Conservation (phyloP, 2,888 invertebrate species). For the Amphipoea lucens region DNA sequence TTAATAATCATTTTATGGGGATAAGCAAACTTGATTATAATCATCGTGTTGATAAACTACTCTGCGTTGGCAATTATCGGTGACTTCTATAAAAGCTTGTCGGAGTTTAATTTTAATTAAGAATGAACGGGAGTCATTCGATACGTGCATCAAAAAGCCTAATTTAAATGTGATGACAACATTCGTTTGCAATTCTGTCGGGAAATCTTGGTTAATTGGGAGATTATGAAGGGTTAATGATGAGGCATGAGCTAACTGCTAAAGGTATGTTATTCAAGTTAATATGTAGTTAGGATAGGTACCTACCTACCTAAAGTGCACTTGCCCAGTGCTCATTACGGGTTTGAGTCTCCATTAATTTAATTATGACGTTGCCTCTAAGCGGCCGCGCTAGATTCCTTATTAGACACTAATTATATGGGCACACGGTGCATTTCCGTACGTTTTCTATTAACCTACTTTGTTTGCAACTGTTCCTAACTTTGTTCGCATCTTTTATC, state of each 20-base stretch:
- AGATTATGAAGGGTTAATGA: slow-evolving; percentile 45
- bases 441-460: slow-evolving; percentile 38
- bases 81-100: slow-evolving; percentile 22
- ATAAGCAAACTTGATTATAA: slow-evolving; percentile 64
- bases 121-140: slow-evolving; percentile 35
- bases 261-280: slow-evolving; percentile 29
- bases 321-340: slow-evolving; percentile 58
- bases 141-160: slow-evolving; percentile 17
- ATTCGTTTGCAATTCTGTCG: slow-evolving; percentile 32
- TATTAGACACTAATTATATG: slow-evolving; percentile 62
- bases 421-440: slow-evolving; percentile 54
- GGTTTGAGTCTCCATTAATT: slow-evolving; percentile 58
- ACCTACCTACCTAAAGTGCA: slow-evolving; percentile 5
- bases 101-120: slow-evolving; percentile 54
- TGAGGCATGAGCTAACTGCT: slow-evolving; percentile 10
- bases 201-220: slow-evolving; percentile 54
- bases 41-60: slow-evolving; percentile 60
- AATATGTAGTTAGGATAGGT: slow-evolving; percentile 26
- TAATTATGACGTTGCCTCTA: slow-evolving; percentile 61
- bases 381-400: slow-evolving; percentile 62
- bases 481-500: not conserved
- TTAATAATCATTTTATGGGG: slow-evolving; percentile 72
- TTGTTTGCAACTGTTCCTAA: slow-evolving; percentile 22
- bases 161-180: slow-evolving; percentile 38
- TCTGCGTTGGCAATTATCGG: slow-evolving; percentile 35